These are phyloP conservation scores for Ichneumon xanthorius DNA, from an alignment of 2,888 invertebrate species.

Conservation along the genomic window DNA sequence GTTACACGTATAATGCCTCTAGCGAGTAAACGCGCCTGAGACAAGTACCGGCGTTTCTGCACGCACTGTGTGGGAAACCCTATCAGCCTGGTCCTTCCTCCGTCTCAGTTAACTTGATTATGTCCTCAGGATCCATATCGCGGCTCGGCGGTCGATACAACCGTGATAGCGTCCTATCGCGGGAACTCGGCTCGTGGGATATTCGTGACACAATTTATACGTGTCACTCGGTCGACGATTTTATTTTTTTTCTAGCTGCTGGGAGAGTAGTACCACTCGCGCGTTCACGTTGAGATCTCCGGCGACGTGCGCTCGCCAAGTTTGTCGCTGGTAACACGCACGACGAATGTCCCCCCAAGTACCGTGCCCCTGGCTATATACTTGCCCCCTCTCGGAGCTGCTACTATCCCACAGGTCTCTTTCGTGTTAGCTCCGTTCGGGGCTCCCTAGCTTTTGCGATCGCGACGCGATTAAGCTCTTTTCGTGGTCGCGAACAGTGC, in stretches of 20 bases:
- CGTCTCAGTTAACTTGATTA: conserved; percentile 11
- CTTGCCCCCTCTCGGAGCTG: neutral
- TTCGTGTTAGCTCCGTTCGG: conserved; percentile 1
- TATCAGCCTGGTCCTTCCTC: neutral
- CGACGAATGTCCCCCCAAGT: conserved; percentile 19
- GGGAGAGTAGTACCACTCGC: conserved; percentile 1
- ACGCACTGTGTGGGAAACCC: neutral
- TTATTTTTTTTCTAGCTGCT: neutral
- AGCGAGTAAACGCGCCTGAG: neutral
- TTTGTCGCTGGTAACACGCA: conserved; percentile 36
- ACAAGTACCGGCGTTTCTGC: too few species aligned
- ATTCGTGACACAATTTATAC: conserved; percentile 49
- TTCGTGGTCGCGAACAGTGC: conserved; percentile 29
- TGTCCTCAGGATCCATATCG: neutral
- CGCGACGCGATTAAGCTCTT: conserved; percentile 51
- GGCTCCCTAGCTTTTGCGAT: conserved; percentile 14
- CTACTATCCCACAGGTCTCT: conserved; percentile 1
- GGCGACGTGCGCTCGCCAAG: conserved; percentile 16
- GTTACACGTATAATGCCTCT: neutral
- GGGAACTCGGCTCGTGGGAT: neutral
- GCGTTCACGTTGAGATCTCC: conserved; percentile 33
- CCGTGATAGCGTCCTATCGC: conserved; percentile 18
- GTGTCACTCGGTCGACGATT: conserved; percentile 29
- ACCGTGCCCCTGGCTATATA: conserved; percentile 26
- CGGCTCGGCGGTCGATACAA: neutral